Evolutionary conservation across 1,140 invertebrate genomes (phyloP), one percentile per base, ranked within the genome.

Genomic region (Drosophila eugracilis): DNA sequence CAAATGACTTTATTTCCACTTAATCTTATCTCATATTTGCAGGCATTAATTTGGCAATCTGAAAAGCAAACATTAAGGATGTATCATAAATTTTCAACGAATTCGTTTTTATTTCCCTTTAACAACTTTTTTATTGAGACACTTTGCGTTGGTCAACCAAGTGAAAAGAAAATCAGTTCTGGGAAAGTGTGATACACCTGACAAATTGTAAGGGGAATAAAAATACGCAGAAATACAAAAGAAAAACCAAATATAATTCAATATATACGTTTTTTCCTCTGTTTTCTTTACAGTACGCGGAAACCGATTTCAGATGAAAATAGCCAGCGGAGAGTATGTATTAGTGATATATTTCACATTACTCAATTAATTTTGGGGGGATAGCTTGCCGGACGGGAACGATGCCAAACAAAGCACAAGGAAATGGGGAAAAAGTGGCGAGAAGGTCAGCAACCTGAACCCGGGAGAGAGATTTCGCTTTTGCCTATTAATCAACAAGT

Each of bases 401-500:
- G 22, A 45, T 41, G 22, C 17, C 24, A 37, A 75, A 79, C 70
- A 79, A 79, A 79, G 75, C 76, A 84, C 79, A 55, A 81, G 78
- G 78, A 81, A 81, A 67, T 49, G 55, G 49, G 47, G 57, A 77
- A 69, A 60, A 77, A 69, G 45, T 57, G 45, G 30, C 42, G 21
- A 44, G 53, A 67, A 80, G 78, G 78, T 81, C 79, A 84, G 69
- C 69, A 66, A 81, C 75, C 79, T 59, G 58, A 47, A 28, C 30
- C 26, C 26, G 57, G 39, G 41, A 37, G 24, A 34, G 41, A 26
- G 32, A 30, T 52, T 53, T 48, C 53, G 28, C 14, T 30, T 39
- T 78, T 42, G 75, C 62, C 78, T 78, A 83, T 83, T 83, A 84
- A 83, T 83, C 78, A 83, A 83, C 62, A 75, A 78, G 79, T 84